Base-by-base conservation (phyloP, 2,888 invertebrate genomes). In the Myathropa florea region DNA sequence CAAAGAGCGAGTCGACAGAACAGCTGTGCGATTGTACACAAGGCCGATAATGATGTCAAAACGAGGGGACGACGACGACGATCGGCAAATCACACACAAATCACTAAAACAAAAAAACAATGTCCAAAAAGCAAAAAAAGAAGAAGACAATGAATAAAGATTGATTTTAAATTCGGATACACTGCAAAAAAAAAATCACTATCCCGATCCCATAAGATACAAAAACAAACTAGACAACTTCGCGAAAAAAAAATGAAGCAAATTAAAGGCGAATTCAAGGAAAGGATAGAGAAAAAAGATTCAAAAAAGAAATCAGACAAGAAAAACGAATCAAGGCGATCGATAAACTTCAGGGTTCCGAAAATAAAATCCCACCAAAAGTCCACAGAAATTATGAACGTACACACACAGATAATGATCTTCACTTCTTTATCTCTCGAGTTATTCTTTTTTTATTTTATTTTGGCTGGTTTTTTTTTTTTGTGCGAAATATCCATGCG, bases 41-140 rank as follows among this genome's bases (percentile, higher is more conserved):
- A 85, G 85, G 82, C 77, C 85, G 73, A 82, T 55, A 53, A 73
- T 83, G 83, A 86, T 83, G 78, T 79, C 79, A 79, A 81, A 55
- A 36, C 18, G 46, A 46, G 18, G 28, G 60, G 55, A 33, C 57
- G 57, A 33, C 14, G 26, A 30, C 12, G 18, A 78, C 28, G 39
- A 68, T 28, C 61, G 46, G 28, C 67, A 70, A 63, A 63, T 24
- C 57, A 57, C 57, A 18, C 39, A 24, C 57, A 70, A 82, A 67
- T 70, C 82, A 86, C 85, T 82, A 82, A 36, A 82, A 85, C 71
- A 46, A 65, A 57, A 65, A 53, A 36, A 64, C n/a, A 46, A 57
- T 63, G 10, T 53, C 61, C 63, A 55, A 12, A 55, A 70, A 53
- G 14, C n/a, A 55, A 9, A 10, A 39, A 36, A 82, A 85, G 68